Evolutionary conservation across 1,140 invertebrate species (phyloP).

Genomic region (Anadara kagoshimensis): DNA sequence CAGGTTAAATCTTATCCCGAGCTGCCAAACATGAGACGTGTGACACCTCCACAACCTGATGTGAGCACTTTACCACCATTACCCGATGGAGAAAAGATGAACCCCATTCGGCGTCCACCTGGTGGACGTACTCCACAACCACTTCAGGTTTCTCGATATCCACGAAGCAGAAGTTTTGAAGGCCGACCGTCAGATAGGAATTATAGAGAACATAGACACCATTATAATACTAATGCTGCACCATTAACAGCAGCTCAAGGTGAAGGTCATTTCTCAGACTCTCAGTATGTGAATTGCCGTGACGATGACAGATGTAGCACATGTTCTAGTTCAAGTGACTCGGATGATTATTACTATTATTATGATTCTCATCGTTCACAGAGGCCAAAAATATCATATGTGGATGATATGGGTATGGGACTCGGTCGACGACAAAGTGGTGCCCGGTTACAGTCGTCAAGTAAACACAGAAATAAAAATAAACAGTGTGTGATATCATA

Average conservation of each 20-base stretch:
- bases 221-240: slow-evolving; percentile 25
- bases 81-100: slow-evolving; percentile 66
- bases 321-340: slow-evolving; percentile 68
- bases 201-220: slow-evolving; percentile 26
- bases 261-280: slow-evolving; percentile 35
- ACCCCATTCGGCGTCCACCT: slow-evolving; percentile 63
- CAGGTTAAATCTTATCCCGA: slow-evolving; percentile 53
- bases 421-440: slow-evolving; percentile 33
- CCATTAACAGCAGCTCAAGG: slow-evolving; percentile 27
- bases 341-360: slow-evolving; percentile 64
- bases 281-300: slow-evolving; percentile 21
- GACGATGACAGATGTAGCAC: slow-evolving; percentile 67
- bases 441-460: slow-evolving; percentile 39
- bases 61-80: slow-evolving; percentile 51
- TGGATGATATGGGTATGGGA: slow-evolving; percentile 67
- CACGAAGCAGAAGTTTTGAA: slow-evolving; percentile 67
- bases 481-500: slow-evolving; percentile 64
- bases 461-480: slow-evolving; percentile 57
- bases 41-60: slow-evolving; percentile 22
- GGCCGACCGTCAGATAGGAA: slow-evolving; percentile 48
- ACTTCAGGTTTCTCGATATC: slow-evolving; percentile 48
- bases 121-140: slow-evolving; percentile 35
- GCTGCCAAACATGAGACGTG: slow-evolving; percentile 34
- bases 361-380: slow-evolving; percentile 45
- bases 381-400: slow-evolving; percentile 62